Evolutionary conservation across 2,113 vertebrate genomes (phyloP), one percentile per base, ranked within the genome.

Genomic region (Prionailurus viverrinus): DNA sequence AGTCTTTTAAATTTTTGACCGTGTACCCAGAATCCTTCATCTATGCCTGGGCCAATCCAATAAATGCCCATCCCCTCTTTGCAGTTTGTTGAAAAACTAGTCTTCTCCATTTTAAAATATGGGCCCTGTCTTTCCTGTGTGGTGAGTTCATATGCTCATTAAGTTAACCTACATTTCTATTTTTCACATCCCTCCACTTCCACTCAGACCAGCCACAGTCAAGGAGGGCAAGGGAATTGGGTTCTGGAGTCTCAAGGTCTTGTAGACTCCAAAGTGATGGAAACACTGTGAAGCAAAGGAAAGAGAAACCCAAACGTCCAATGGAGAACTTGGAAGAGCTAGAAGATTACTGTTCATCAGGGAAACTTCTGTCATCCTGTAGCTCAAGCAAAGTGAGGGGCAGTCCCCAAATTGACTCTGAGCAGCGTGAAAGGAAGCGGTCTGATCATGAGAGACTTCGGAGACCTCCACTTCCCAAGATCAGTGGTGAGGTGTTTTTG

Each of bases 171-270:
- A 0, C 84, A 95, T 96, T 89, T 7, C 95, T 98, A 92, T 98
- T 98, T 99, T 96, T 98, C 94, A 98, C 94, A 21, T 89, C 91
- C 69, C 23, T 96, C 91, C 53, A 13, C 95, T 74, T 33, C 95
- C 92, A 98, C 98, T 98, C 98, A 98, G 99, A 99, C 97, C 98
- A 98, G 83, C 96, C 97, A 94, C 97, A 98, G 98, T 98, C 98
- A 95, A 98, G 98, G 96, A 99, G 98, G 73, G 98, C 97, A 90
- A 95, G 98, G 96, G 98, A 98, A 92, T 90, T 96, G 96, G 97
- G 98, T 93, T 97, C 97, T 97, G 98, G 97, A 96, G 51, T 33
- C 48, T 61, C 97, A 45, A 89, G 79, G 83, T 87, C 91, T 94
- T 53, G 0, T 97, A 98, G 95, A 94, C 94, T 93, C 78, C 92